Conservation (phyloP, 2,888 invertebrate species). For the Sphaeridia pumilis region DNA sequence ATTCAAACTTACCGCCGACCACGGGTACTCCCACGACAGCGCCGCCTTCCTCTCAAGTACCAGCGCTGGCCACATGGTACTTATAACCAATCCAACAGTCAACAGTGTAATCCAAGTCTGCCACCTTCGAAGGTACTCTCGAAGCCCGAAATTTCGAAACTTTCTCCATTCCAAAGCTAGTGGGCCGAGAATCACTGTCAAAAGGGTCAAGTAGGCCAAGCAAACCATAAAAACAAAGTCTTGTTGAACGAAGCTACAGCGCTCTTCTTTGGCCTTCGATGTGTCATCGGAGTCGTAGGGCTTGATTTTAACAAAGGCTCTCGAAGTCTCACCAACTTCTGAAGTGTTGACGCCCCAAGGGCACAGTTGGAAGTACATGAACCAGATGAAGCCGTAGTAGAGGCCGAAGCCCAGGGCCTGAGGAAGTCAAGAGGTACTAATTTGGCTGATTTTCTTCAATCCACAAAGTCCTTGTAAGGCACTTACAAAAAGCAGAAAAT, state of each 20-base stretch:
- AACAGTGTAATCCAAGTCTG: constrained; percentile 2
- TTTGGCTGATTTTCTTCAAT: neutral
- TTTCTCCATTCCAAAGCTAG: neutral
- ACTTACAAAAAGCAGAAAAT: constrained; percentile 1
- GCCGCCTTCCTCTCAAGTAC: neutral
- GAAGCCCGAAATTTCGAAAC: neutral
- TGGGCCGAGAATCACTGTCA: neutral
- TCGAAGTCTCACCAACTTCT: neutral
- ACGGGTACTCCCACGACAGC: constrained; percentile 5
- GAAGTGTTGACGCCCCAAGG: neutral
- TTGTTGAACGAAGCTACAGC: neutral
- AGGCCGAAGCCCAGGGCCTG: neutral
- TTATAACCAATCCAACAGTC: neutral
- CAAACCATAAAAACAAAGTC: neutral
- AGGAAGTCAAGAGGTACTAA: neutral
- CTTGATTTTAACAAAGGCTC: neutral
- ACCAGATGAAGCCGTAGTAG: constrained; percentile 3
- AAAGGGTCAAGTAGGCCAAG: neutral
- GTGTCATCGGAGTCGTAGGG: neutral
- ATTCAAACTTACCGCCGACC: constrained; percentile 1
- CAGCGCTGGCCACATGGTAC: constrained; percentile 5
- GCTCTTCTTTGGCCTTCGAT: neutral
- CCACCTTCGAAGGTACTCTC: constrained; percentile 1
- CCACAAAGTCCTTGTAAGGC: neutral
- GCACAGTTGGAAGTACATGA: constrained; percentile 1